A percentile compares a stretch with the other conserved stretches of the same genome.
Conservation (phyloP, 2,888 invertebrate species). For the Drosophila nr. medialis region DNA sequence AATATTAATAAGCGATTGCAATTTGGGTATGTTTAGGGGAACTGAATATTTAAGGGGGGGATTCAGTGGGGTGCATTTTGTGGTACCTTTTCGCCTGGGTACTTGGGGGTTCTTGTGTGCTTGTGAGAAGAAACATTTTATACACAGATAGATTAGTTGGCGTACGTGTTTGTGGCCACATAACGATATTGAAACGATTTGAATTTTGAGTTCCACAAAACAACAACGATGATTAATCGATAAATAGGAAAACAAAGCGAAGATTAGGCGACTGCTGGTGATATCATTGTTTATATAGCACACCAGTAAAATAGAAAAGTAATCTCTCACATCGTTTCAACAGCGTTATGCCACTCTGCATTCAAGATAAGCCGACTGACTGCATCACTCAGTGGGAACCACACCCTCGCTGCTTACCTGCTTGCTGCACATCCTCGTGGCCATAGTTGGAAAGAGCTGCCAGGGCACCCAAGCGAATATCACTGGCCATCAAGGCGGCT, state of each 20-base stretch:
- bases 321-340: slow-evolving; percentile 15
- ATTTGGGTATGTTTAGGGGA: too few species aligned
- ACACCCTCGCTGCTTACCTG: slow-evolving; percentile 72
- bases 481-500: slow-evolving; percentile 81
- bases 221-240: slow-evolving; percentile 18
- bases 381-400: not conserved
- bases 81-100: slow-evolving; percentile 81
- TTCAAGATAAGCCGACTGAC: not conserved
- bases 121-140: slow-evolving; percentile 74
- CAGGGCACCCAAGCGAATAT: slow-evolving; percentile 83
- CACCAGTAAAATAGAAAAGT: slow-evolving; percentile 1
- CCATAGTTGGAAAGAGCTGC: slow-evolving; percentile 84
- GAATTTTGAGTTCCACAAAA: not conserved
- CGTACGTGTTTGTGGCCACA: not conserved
- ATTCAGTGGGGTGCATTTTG: slow-evolving; percentile 49
- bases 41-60: not conserved
- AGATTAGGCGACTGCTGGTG: slow-evolving; percentile 8
- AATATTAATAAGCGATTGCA: not conserved
- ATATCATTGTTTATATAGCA: slow-evolving; percentile 16
- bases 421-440: slow-evolving; percentile 82
- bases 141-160: slow-evolving; percentile 4
- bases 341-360: not conserved
- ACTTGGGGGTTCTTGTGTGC: slow-evolving; percentile 81
- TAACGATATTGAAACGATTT: slow-evolving; percentile 20
- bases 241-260: not conserved